phyloP scores from a whole-genome alignment of 92 coral and sea anemone genomes.

The Pocillopora grandis region DNA sequence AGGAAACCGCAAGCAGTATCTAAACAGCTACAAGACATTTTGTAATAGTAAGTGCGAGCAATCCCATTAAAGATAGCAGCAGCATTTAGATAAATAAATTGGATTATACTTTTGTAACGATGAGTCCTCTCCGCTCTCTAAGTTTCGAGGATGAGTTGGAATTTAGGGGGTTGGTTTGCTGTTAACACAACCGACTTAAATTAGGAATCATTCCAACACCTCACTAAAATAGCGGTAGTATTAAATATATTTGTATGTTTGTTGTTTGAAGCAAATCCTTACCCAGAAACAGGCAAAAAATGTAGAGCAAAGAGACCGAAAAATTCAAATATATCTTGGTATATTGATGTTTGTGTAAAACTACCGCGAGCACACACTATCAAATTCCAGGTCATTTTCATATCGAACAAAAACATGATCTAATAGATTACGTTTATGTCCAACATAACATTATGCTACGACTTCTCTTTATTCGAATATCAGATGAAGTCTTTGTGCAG shows the following conservation, averaged over 20 bases:
- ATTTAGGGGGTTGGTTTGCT: not conserved
- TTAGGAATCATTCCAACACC: not conserved
- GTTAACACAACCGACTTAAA: not conserved
- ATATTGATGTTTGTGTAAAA: not conserved
- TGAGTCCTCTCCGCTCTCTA: too few species aligned
- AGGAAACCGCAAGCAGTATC: too few species aligned
- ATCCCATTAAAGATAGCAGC: too few species aligned
- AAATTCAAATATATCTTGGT: not conserved
- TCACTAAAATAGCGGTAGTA: not conserved
- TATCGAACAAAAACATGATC: too few species aligned
- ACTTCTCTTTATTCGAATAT: too few species aligned
- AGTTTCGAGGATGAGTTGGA: not conserved
- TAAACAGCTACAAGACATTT: too few species aligned
- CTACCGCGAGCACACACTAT: not conserved
- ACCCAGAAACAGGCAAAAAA: not conserved
- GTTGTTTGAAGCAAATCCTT: not conserved
- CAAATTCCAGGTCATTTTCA: not conserved
- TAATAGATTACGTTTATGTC: too few species aligned
- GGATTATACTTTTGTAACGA: too few species aligned
- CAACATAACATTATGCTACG: too few species aligned
- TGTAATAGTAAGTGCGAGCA: too few species aligned
- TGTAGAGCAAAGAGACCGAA: not conserved
- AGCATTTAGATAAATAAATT: too few species aligned
- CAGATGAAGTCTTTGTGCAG: too few species aligned
- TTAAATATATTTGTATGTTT: not conserved